Evolutionary conservation across 1,140 invertebrate genomes (phyloP), one percentile per base, ranked within the genome.

Genomic region (Tenebrio molitor): DNA sequence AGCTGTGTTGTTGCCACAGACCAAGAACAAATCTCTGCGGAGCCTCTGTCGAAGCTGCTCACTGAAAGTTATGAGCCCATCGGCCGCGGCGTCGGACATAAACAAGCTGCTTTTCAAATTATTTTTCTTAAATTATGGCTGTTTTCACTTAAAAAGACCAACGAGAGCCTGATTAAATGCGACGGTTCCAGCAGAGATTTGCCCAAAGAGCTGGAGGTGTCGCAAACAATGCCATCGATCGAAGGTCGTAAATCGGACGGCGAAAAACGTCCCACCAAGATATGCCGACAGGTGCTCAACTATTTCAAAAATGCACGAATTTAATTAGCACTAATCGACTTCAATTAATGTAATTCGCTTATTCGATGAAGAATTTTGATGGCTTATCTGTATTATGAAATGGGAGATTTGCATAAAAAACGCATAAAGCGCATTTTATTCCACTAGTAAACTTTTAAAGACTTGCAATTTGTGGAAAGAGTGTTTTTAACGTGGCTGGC

Each of bases 11-110:
- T 64, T 64, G 58, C 63, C 39, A 23, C 21, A 58, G 39, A 21
- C 23, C 70, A 65, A 66, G 70, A 71, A 71, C 70, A 71, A 71
- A 71, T 71, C 70, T 64, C 41, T 62, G 23, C 39, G 50, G 23
- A 62, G 70, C 70, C 70, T 71, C 70, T 63, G 68, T 70, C 68
- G 19, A 44, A 25, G 8, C 58, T 46, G 12, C 19, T 19, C 44
- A 29, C 41, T 8, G n/a, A 66, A 50, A 71, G 16, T 71, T 69
- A 69, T 69, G 44, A 29, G 14, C 19, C 44, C 66, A 39, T 39
- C 41, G 33, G 23, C 58, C 0, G 4, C 19, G 16, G 23, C 12
- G 44, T n/a, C 29, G 19, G 14, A 17, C n/a, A n/a, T n/a, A 50
- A 50, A 50, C 44, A 50, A 50, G n/a, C n/a, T n/a, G n/a, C n/a